These are phyloP conservation scores for Thermophis baileyi DNA, from an alignment of 2,113 vertebrate species.

Conservation along the genomic window DNA sequence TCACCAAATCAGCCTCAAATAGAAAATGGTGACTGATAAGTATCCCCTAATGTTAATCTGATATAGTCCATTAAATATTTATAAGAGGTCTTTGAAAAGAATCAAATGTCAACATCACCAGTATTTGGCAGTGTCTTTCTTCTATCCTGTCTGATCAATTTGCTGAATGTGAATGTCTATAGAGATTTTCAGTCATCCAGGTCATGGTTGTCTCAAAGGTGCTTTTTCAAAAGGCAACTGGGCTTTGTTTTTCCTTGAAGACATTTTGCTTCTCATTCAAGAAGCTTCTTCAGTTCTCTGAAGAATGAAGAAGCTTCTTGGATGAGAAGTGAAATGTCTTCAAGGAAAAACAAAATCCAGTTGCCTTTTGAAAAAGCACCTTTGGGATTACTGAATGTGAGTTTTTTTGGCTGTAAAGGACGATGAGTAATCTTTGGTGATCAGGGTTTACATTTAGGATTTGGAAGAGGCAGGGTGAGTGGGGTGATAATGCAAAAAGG, in stretches of 20 bases:
- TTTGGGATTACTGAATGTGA: not conserved
- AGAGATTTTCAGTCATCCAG: not conserved
- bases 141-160: not conserved
- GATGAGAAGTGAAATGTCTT: not conserved
- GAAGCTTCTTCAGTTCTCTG: not conserved
- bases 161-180: not conserved
- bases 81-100: not conserved
- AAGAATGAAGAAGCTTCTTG: not conserved
- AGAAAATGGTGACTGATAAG: not conserved
- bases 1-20: not conserved
- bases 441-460: not conserved
- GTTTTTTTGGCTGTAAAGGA: not conserved
- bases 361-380: not conserved
- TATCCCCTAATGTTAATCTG: not conserved
- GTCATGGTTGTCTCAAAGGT: not conserved
- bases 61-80: not conserved
- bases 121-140: not conserved
- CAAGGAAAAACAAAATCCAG: not conserved
- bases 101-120: not conserved
- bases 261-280: not conserved
- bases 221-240: not conserved
- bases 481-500: not conserved
- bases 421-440: not conserved
- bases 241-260: not conserved
- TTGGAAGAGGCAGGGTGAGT: not conserved